Conservation (phyloP, 2,797 vertebrate species). For the Danio jaintianensis region DNA sequence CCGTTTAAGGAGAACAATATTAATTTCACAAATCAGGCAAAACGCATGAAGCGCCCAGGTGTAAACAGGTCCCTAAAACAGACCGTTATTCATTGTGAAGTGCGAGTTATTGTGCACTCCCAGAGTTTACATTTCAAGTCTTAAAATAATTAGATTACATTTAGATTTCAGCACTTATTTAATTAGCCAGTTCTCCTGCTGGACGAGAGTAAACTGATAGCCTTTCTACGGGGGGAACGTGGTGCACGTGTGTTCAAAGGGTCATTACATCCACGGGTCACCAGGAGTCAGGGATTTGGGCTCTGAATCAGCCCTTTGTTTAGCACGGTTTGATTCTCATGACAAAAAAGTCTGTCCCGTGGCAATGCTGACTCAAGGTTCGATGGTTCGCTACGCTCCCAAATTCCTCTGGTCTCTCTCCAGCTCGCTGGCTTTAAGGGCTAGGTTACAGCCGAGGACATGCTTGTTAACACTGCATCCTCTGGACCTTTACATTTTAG, state of each 20-base stretch:
- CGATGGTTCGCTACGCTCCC: constrained; percentile 54
- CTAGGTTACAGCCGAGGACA: constrained; percentile 13
- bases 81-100: too few relatives aligned
- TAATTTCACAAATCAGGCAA: too few relatives aligned
- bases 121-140: background rate
- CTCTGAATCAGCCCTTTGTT: constrained; percentile 79
- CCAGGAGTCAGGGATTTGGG: constrained; percentile 64
- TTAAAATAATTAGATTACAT: background rate
- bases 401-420: constrained; percentile 50
- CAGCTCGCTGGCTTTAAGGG: constrained; percentile 5
- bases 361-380: constrained; percentile 74
- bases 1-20: too few relatives aligned
- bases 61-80: too few relatives aligned
- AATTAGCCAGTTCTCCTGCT: background rate
- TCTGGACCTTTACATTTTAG: constrained; percentile 41
- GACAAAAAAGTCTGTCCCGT: constrained; percentile 66
- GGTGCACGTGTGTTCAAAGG: constrained; percentile 50
- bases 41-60: too few relatives aligned
- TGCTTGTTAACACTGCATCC: constrained; percentile 18
- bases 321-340: constrained; percentile 72
- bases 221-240: background rate
- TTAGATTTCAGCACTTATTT: background rate
- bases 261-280: constrained; percentile 64
- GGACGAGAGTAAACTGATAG: too few relatives aligned
- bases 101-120: too few relatives aligned